phyloP scores from a whole-genome alignment of 2,113 vertebrate species.

The Oplegnathus fasciatus region DNA sequence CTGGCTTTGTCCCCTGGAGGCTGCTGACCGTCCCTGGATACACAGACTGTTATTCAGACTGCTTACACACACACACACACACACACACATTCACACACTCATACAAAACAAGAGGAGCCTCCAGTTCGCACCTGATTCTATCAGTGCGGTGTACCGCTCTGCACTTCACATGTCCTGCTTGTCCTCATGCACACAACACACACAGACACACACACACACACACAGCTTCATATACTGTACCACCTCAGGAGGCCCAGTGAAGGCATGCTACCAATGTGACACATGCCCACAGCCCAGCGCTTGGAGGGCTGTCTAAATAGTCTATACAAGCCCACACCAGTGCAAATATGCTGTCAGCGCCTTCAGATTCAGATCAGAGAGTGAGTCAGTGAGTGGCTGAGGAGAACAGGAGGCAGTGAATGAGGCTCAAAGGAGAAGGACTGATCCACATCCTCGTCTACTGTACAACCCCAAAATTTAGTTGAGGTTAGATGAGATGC shows the following conservation, averaged over 20 bases:
- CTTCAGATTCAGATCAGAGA: conserved; percentile 33
- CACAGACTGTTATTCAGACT: conserved; percentile 47
- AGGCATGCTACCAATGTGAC: conserved; percentile 54
- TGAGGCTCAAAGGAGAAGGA: not conserved
- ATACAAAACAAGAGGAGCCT: not conserved
- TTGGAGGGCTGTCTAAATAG: conserved; percentile 29
- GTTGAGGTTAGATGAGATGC: too few species aligned
- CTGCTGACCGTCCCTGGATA: conserved; percentile 33
- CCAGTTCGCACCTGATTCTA: conserved; percentile 18
- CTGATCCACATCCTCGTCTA: not conserved
- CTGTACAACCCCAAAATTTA: too few species aligned
- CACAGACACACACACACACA: conserved; percentile 19
- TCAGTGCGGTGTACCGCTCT: not conserved
- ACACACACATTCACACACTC: not conserved
- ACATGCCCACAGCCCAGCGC: conserved; percentile 33
- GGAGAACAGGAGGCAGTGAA: not conserved
- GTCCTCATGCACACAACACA: conserved; percentile 20
- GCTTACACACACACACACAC: conserved; percentile 1
- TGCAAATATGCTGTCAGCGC: conserved; percentile 43
- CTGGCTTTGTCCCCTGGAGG: conserved; percentile 56
- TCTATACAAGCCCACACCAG: conserved; percentile 44
- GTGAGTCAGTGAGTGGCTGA: not conserved
- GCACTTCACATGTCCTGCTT: conserved; percentile 29
- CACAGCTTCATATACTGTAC: conserved; percentile 4
- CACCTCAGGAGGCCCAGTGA: conserved; percentile 1